phyloP scores from a whole-genome alignment of 2,113 vertebrate genomes.

The Albula goreensis region DNA sequence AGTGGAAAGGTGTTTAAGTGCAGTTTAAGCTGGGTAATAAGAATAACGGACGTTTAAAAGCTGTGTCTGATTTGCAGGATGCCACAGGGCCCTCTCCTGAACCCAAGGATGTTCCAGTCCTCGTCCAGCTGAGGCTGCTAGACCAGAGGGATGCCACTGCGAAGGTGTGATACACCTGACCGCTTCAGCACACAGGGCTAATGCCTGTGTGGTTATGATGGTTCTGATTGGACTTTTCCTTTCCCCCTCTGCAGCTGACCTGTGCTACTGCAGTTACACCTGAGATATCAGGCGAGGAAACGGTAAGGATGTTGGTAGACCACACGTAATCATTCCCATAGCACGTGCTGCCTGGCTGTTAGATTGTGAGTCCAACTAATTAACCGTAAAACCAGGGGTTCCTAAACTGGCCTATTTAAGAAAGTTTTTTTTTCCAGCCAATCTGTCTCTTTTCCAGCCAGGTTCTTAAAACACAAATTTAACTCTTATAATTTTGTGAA shows the following conservation, averaged over 20 bases:
- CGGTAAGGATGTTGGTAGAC: conserved; percentile 51
- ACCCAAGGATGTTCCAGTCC: conserved; percentile 68
- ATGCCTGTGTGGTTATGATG: background rate
- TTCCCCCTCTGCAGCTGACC: conserved; percentile 55
- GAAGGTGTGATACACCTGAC: conserved; percentile 60
- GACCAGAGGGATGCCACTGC: conserved; percentile 79
- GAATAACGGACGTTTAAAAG: background rate
- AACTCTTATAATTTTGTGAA: no score
- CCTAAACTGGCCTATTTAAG: no score
- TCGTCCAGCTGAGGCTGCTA: conserved; percentile 72
- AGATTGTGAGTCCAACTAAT: background rate
- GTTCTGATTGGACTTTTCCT: background rate
- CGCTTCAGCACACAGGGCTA: background rate
- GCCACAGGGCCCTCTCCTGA: conserved; percentile 53
- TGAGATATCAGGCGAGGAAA: conserved; percentile 68
- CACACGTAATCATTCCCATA: background rate
- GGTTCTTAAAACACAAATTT: no score
- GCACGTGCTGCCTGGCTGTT: background rate
- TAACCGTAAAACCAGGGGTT: no score
- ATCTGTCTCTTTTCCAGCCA: no score
- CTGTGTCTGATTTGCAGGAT: conserved; percentile 42
- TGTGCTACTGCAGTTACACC: conserved; percentile 69
- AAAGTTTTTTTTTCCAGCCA: no score
- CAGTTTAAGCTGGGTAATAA: no score
- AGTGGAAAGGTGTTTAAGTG: no score